Percentiles rank a stretch among this genome's conserved stretches.
phyloP scores from a whole-genome alignment of 2,113 vertebrate genomes.

The Scomber scombrus region DNA sequence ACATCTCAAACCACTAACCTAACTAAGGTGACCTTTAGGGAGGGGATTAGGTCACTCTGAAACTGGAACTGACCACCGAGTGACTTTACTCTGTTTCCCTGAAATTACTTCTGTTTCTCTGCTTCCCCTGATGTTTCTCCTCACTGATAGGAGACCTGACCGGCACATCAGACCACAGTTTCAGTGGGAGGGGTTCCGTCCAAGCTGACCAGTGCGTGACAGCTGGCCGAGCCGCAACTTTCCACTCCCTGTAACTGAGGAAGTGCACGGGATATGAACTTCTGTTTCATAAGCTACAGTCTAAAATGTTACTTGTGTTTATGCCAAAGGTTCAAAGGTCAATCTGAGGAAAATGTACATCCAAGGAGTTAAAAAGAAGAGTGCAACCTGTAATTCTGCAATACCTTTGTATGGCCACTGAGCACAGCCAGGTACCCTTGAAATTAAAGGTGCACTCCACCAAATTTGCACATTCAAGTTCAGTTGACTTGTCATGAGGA shows the following conservation, averaged over 20 bases:
- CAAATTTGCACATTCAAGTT: not conserved
- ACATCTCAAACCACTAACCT: not conserved
- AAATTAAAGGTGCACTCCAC: not conserved
- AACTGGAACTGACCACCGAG: constrained; percentile 70
- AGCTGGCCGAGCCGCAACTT: not conserved
- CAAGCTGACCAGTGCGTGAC: constrained; percentile 33
- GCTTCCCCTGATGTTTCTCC: constrained; percentile 43
- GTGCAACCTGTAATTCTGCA: not conserved
- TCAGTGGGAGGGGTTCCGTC: constrained; percentile 10
- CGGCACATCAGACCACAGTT: constrained; percentile 2
- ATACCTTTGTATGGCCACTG: not conserved
- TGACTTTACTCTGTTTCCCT: constrained; percentile 61
- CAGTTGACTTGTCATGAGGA: not conserved
- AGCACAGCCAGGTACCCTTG: not conserved
- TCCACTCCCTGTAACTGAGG: constrained; percentile 2
- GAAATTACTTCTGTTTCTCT: constrained; percentile 70
- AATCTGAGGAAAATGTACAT: not conserved
- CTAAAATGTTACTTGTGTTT: not conserved
- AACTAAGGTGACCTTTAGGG: constrained; percentile 46
- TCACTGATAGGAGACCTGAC: constrained; percentile 7
- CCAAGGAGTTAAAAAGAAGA: not conserved
- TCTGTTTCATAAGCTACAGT: constrained; percentile 12
- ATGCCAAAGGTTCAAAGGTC: constrained; percentile 5
- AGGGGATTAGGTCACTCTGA: constrained; percentile 64
- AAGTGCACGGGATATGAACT: not conserved